Evolutionary conservation across 2,797 vertebrate species (phyloP).

Genomic region (Potorous gilbertii): DNA sequence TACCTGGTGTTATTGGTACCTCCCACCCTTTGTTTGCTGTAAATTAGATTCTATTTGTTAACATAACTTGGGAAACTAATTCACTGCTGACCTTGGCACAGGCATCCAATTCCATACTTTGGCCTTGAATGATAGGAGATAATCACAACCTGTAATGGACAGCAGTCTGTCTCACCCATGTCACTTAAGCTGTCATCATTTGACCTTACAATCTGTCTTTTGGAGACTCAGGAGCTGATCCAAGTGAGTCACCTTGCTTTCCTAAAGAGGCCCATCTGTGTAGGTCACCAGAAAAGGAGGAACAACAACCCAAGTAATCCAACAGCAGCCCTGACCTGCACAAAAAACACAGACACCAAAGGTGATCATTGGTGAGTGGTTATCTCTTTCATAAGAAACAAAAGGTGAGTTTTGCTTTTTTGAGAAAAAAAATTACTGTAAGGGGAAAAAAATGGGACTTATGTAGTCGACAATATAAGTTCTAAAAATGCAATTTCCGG

Average conservation of each 20-base stretch:
- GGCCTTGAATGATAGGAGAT: slow-evolving; percentile 66
- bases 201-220: slow-evolving; percentile 77
- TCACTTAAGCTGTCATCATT: slow-evolving; percentile 72
- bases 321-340: background rate
- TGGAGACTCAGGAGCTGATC: slow-evolving; percentile 75
- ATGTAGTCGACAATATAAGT: slow-evolving; percentile 85
- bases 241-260: slow-evolving; percentile 70
- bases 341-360: slow-evolving; percentile 65
- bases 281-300: slow-evolving; percentile 52
- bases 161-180: slow-evolving; percentile 64
- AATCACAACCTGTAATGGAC: slow-evolving; percentile 60
- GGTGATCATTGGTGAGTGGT: background rate
- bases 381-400: slow-evolving; percentile 68
- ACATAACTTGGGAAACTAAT: accelerated
- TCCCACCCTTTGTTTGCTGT: background rate
- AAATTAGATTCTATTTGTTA: background rate
- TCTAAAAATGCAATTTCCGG: slow-evolving; percentile 90
- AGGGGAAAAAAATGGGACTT: slow-evolving; percentile 77
- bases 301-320: slow-evolving; percentile 22
- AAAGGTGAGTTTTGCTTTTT: slow-evolving; percentile 76
- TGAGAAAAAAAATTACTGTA: slow-evolving; percentile 77
- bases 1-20: accelerated
- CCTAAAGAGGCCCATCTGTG: slow-evolving; percentile 63
- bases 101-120: slow-evolving; percentile 54
- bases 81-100: slow-evolving; percentile 43